Conservation (phyloP, 1,140 invertebrate species). For the Pachyrhynchus sulphureomaculatus region DNA sequence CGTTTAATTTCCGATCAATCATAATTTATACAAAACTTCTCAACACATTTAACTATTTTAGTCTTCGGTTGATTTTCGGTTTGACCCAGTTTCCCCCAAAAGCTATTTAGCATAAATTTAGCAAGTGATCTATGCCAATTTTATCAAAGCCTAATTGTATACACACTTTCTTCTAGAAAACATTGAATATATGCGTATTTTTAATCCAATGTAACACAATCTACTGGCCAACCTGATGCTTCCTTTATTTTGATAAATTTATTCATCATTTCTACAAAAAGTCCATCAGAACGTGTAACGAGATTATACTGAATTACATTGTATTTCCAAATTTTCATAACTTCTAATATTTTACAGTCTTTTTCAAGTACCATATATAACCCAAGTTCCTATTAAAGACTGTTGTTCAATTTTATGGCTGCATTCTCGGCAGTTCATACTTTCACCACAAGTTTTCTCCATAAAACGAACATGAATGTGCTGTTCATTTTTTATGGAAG, state of each 20-base stretch:
- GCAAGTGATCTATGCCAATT: slow-evolving; percentile 44
- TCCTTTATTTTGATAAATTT: slow-evolving; percentile 46
- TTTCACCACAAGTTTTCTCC: slow-evolving; percentile 38
- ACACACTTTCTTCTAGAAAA: slow-evolving; percentile 47
- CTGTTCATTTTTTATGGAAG: slow-evolving; percentile 38
- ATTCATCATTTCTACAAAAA: slow-evolving; percentile 45
- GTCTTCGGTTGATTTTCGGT: slow-evolving; percentile 9
- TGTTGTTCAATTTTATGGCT: slow-evolving; percentile 43
- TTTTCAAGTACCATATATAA: slow-evolving; percentile 39
- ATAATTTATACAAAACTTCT: slow-evolving; percentile 33
- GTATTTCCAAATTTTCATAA: slow-evolving; percentile 49
- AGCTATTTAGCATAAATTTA: slow-evolving; percentile 48
- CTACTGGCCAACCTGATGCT: slow-evolving; percentile 41
- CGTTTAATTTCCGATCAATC: slow-evolving; percentile 33
- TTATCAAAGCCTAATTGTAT: slow-evolving; percentile 45
- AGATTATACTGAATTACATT: slow-evolving; percentile 31
- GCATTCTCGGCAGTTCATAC: slow-evolving; percentile 29
- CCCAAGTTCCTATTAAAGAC: slow-evolving; percentile 48
- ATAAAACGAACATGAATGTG: slow-evolving; percentile 47
- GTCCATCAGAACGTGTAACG: slow-evolving; percentile 24
- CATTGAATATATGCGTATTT: slow-evolving; percentile 45
- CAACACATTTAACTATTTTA: background rate
- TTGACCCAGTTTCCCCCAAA: slow-evolving; percentile 31
- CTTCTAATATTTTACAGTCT: slow-evolving; percentile 39
- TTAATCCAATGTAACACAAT: slow-evolving; percentile 38